Base-by-base conservation (phyloP, 2,888 invertebrate genomes). In the Keiferia lycopersicella region DNA sequence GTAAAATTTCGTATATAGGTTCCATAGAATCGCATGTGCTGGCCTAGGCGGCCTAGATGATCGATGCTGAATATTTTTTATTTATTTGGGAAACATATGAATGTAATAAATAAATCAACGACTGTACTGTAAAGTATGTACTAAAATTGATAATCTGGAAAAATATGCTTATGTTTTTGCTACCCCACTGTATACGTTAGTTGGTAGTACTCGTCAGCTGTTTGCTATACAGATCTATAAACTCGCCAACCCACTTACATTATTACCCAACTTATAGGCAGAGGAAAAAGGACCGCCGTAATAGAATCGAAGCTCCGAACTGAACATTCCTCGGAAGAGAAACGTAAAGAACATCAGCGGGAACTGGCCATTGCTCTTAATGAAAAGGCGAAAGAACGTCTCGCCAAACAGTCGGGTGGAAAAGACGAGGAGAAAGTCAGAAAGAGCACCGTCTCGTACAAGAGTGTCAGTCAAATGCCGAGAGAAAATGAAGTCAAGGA, bases 301-400 rank as follows among this genome's bases (percentile, higher is more conserved):
- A 93, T 99, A 45, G 98, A 98, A 78, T 97, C 96, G 3, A 98
- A 99, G 85, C 93, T 99, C 10, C 93, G 99, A 77, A 97, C 97
- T 45, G 99, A 99, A 81, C 96, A 97, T 73, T 98, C 98, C 12
- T 96, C 98, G 0, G 99, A 99, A 83, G 99, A 99, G 78, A 99
- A 99, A 84, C 94, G 99, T 14, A 98, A 98, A 73, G 96, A 97
- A 78, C 98, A 99, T 92, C 99, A 99, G 84, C 96, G 97, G 75
- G 99, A 99, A 86, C 88, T 99, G 66, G 98, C 98, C 0, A 94
- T 95, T 65, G 94, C 95, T 67, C 89, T 99, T 50, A 99, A 99
- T 78, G 97, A 98, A 79, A 96, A 96, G 67, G 99, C 99, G 0
- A 96, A 96, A 73, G 97, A 97, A 76, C 94, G 99, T 51, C 88